Conservation (phyloP, 1,140 invertebrate genomes). For the Pentalonia nigronervosa region DNA sequence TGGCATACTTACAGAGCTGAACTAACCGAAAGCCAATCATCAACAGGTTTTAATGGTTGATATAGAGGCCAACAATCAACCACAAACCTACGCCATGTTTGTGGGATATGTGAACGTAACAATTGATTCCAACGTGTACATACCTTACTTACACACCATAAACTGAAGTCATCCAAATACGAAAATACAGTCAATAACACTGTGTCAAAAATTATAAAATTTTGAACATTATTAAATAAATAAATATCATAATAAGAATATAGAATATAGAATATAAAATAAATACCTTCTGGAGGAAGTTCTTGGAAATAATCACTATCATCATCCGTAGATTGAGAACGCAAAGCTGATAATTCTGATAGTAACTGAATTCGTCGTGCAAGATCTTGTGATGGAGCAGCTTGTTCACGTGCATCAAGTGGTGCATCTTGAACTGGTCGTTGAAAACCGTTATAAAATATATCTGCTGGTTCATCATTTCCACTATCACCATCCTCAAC, state of each 20-base stretch:
- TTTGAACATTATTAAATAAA: not conserved
- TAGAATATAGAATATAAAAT: not conserved
- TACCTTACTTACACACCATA: constrained; percentile 86
- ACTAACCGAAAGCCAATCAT: constrained; percentile 82
- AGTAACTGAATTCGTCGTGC: constrained; percentile 34
- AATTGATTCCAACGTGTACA: constrained; percentile 85
- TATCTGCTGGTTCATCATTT: constrained; percentile 53
- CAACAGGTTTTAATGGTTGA: constrained; percentile 72
- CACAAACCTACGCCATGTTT: constrained; percentile 79
- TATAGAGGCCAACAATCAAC: constrained; percentile 83
- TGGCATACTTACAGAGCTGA: constrained; percentile 64
- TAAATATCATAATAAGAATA: not conserved
- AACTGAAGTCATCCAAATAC: constrained; percentile 88
- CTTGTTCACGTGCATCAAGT: constrained; percentile 9
- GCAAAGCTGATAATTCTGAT: constrained; percentile 28
- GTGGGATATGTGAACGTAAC: constrained; percentile 76
- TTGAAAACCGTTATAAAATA: constrained; percentile 51
- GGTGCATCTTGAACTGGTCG: constrained; percentile 47
- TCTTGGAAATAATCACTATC: constrained; percentile 54
- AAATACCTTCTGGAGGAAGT: constrained; percentile 52
- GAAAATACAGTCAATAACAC: constrained; percentile 87
- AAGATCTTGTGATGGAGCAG: constrained; percentile 42
- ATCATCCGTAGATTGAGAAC: constrained; percentile 1
- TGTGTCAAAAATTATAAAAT: constrained; percentile 64
- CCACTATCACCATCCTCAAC: constrained; percentile 53